Conservation (phyloP, 2,797 vertebrate genomes). For the Gephyroberyx darwinii region DNA sequence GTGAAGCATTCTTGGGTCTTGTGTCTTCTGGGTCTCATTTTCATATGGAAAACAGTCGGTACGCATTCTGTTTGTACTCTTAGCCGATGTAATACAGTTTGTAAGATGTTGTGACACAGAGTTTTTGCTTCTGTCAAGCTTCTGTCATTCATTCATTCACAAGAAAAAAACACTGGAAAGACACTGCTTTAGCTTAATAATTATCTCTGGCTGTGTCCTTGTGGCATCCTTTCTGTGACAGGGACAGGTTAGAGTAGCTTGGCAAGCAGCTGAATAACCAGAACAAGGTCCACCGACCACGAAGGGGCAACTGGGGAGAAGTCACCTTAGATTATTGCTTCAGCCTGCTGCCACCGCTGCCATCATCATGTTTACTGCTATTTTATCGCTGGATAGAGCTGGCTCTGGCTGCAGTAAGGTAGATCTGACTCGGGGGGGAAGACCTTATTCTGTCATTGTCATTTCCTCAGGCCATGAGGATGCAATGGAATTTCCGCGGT, state of each 20-base stretch:
- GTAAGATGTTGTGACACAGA: neutral
- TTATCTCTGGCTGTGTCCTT: neutral
- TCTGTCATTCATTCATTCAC: neutral
- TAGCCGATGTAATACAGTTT: neutral
- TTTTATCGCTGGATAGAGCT: neutral
- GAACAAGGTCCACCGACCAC: neutral
- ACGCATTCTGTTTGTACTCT: neutral
- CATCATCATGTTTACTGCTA: neutral
- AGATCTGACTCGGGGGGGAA: neutral
- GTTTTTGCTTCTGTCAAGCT: neutral
- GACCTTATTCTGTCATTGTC: slow-evolving; percentile 27
- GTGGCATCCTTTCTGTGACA: neutral
- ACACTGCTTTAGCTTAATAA: slow-evolving; percentile 11
- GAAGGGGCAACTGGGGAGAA: neutral
- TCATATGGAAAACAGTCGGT: neutral
- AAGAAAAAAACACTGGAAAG: neutral
- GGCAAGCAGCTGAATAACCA: neutral
- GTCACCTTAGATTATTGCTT: neutral
- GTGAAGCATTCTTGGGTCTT: neutral
- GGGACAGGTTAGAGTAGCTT: neutral
- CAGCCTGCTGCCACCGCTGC: neutral
- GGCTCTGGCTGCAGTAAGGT: neutral
- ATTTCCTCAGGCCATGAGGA: slow-evolving; percentile 71
- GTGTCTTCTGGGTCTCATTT: neutral
- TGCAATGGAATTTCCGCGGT: slow-evolving; percentile 80